Evolutionary conservation across 1,140 invertebrate genomes (phyloP).

Genomic region (Tetramorium simillimum): DNA sequence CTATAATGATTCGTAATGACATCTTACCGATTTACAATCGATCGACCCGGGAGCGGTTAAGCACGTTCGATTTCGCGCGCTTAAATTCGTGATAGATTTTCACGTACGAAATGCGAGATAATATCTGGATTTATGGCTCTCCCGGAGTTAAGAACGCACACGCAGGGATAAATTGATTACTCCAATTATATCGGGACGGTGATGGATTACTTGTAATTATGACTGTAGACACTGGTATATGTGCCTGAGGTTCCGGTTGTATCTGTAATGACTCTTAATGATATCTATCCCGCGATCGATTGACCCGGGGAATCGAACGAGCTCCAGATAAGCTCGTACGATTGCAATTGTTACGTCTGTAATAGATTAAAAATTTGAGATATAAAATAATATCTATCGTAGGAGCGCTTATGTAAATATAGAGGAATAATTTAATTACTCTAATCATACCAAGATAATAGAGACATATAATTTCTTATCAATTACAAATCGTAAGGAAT

Average conservation of each 20-base stretch:
- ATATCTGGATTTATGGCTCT: conserved; percentile 9
- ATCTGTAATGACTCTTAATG: neutral
- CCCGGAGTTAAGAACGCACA: neutral
- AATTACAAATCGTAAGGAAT: neutral
- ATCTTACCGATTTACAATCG: conserved; percentile 20
- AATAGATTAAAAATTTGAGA: neutral
- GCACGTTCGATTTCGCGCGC: neutral
- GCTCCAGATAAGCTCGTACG: neutral
- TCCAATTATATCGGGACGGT: conserved; percentile 37
- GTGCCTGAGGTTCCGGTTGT: neutral
- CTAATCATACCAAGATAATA: neutral
- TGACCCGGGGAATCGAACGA: conserved; percentile 20
- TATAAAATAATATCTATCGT: neutral
- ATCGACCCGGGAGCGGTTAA: neutral
- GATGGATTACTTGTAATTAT: conserved; percentile 36
- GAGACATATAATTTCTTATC: neutral
- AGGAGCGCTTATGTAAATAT: neutral
- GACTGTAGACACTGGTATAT: neutral
- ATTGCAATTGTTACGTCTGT: neutral
- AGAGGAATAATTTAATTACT: neutral
- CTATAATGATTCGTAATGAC: conserved; percentile 38
- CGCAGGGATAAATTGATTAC: conserved; percentile 38
- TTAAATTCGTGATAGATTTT: conserved; percentile 21
- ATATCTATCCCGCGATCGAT: conserved; percentile 28
- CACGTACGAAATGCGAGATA: conserved; percentile 9